phyloP scores from a whole-genome alignment of 2,888 invertebrate genomes.

The Limnephilus auricula region DNA sequence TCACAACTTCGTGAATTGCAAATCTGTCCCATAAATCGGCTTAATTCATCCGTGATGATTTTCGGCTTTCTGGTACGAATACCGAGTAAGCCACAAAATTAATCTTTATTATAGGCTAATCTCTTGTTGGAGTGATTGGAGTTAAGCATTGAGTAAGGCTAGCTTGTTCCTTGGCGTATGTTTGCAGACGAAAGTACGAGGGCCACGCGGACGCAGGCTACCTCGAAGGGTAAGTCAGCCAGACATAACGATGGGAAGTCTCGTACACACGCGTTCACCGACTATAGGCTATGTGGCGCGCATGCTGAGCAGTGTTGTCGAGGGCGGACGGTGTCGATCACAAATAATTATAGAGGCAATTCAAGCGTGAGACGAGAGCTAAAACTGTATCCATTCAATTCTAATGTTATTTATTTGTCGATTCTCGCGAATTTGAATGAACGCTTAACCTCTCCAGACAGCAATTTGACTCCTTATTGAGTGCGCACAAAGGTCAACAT shows the following conservation, averaged over 20 bases:
- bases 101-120: no score
- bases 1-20: neutral
- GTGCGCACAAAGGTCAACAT: neutral
- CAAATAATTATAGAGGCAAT: constrained; percentile 21
- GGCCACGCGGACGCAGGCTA: neutral
- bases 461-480: neutral
- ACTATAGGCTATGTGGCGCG: constrained; percentile 8
- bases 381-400: neutral
- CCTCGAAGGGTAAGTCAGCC: neutral
- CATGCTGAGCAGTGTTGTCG: constrained; percentile 7
- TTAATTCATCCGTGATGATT: no score
- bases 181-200: neutral
- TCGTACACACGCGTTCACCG: neutral
- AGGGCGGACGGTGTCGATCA: neutral
- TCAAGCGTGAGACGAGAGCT: constrained; percentile 11
- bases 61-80: no score
- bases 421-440: neutral
- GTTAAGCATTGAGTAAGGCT: neutral
- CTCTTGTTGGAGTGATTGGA: no score
- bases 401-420: neutral
- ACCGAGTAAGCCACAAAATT: no score
- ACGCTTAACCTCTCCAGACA: neutral
- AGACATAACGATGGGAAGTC: constrained; percentile 28
- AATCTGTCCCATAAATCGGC: no score
- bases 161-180: neutral